Evolutionary conservation across 2,113 vertebrate genomes (phyloP).

Genomic region (Dipodomys stephensi): DNA sequence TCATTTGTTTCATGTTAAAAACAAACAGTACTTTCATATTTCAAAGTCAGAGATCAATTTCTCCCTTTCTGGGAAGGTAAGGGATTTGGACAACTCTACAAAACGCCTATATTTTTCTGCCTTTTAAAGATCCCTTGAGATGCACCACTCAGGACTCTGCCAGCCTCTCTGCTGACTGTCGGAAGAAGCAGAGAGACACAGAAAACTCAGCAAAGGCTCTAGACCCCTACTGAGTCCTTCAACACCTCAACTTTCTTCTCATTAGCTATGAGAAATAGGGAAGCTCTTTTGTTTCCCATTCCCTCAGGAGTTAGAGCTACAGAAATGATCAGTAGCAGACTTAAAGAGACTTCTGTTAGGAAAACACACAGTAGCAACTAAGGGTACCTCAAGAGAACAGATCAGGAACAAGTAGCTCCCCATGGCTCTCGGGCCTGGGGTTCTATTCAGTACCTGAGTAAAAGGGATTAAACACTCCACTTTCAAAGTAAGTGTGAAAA

Average conservation of each 20-base stretch:
- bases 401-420: neutral
- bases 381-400: neutral
- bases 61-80: neutral
- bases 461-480: neutral
- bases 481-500: conserved; percentile 14
- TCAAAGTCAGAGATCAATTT: neutral
- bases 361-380: neutral
- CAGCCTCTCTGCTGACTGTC: neutral
- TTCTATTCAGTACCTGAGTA: neutral
- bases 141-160: neutral
- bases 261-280: neutral
- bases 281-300: neutral
- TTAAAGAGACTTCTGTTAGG: neutral
- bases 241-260: conserved; percentile 15
- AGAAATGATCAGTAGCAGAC: neutral
- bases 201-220: neutral
- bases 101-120: neutral
- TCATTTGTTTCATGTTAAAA: neutral
- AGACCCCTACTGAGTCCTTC: neutral
- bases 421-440: neutral
- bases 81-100: neutral
- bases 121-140: neutral
- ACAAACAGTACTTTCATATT: neutral
- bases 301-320: neutral
- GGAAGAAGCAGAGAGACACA: neutral